Base-by-base conservation (phyloP, 2,797 vertebrate species). In the Meda fulgida region DNA sequence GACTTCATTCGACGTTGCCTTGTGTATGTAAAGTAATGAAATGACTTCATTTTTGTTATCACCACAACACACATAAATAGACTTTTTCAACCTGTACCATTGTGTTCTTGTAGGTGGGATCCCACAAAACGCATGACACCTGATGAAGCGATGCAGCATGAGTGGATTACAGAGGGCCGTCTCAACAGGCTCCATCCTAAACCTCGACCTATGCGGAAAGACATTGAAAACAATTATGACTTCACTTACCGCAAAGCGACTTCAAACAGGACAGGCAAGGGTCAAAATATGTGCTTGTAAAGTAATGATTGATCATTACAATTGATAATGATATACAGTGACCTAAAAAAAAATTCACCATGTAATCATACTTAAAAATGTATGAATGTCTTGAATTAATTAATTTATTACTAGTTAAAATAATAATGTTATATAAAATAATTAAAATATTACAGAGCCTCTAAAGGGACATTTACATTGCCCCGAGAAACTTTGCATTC, bases 1-100 rank as follows among this genome's bases (percentile, higher is more conserved):
- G 97, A 98, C 92, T 98, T 99, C 86, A 93, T 99, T 89, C 95
- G 94, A 91, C 92, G 93, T 92, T 98, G 97, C 88, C 94, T 98
- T 86, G 92, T 93, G 98, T 99, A 94, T 86, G 97, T 95, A 75
- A 67, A 48, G n/a, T 55, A 29, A 26, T 71, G 0, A 19, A 55
- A 36, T 43, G n/a, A n/a, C 46, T 82, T 72, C 10, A 40, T 60
- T n/a, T 48, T n/a, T 84, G 46, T 55, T 71, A 70, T 58, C 6
- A 75, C 31, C 38, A 9, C 38, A 69, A 46, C 19, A 11, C 23
- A 8, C 29, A 18, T 40, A 72, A n/a, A 40, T n/a, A 34, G 29
- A 16, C 13, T 78, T 53, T 66, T 31, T 51, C 13, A 81, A 58
- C 8, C 26, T 18, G 36, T 43, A 7, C 19, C 5, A 3, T 19